Base-by-base conservation (phyloP, 2,797 vertebrate species). In the Harpagifer antarcticus region DNA sequence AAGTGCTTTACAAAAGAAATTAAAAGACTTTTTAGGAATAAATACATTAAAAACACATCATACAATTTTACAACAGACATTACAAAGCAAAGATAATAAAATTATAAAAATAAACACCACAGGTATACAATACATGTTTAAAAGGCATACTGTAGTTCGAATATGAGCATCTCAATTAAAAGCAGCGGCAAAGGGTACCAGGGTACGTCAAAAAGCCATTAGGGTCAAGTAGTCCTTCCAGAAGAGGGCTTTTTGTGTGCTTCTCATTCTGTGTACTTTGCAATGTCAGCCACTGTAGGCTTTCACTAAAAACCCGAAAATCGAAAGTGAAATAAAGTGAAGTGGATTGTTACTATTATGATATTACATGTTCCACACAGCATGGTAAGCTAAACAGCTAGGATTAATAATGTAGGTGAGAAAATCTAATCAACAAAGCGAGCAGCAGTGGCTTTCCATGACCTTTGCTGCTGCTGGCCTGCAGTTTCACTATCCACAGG, bases 381-480 rank as follows among this genome's bases (percentile, higher is more conserved):
- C 68, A 62, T 31, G 19, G 12, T 58, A 15, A 43, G 57, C 33
- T 77, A 67, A 55, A 54, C 33, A 50, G 52, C 55, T 62, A 45
- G 45, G 42, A 79, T 77, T 74, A 65, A 72, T 64, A 67, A 80
- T 74, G 59, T 64, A 72, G 71, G 15, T 60, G 61, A 17, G 43
- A 48, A 85, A 83, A 83, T 74, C 63, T 72, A 82, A 86, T 76
- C 64, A 50, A 72, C 63, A 84, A 81, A 83, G 81, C 43, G 42
- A 83, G 42, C 47, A 71, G 79, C 73, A 23, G 78, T 63, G 65
- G 60, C 80, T 90, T 74, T 69, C 68, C 8, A 14, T 89, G 84
- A 89, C 81, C 88, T 91, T 89, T 88, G 52, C 72, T 66, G 71
- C 60, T 81, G 78, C 65, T 57, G 69, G 79, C 84, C 78, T 86